Evolutionary conservation across 2,113 vertebrate species (phyloP).

Genomic region (Gymnogyps californianus): DNA sequence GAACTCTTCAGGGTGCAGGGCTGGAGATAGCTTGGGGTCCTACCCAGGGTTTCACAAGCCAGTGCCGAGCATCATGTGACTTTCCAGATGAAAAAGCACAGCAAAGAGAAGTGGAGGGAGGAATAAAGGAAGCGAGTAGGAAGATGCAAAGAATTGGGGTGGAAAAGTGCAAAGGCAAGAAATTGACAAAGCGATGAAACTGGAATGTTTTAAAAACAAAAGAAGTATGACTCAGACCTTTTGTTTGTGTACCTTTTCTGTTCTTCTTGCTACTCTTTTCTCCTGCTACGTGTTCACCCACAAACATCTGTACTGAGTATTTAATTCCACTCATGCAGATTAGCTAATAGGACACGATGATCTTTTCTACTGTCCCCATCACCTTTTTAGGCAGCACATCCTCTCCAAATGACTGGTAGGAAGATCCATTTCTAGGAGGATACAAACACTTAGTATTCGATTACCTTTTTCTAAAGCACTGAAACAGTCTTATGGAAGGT

Average conservation of each 20-base stretch:
- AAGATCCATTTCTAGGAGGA: neutral
- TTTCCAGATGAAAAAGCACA: neutral
- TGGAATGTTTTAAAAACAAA: neutral
- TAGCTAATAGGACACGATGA: neutral
- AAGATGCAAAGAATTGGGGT: neutral
- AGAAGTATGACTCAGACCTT: neutral
- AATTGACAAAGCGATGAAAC: neutral
- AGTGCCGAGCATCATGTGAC: neutral
- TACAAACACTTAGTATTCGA: neutral
- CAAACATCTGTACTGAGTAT: neutral
- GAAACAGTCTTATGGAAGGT: neutral
- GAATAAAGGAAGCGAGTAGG: accelerated
- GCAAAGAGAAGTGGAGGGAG: neutral
- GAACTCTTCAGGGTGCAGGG: neutral
- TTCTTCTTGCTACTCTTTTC: neutral
- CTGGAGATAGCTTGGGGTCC: neutral
- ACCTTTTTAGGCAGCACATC: neutral
- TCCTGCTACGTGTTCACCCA: neutral
- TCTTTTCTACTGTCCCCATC: neutral
- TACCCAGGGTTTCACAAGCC: neutral
- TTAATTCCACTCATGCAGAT: neutral
- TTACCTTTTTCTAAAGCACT: neutral
- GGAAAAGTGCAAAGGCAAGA: neutral
- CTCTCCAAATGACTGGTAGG: neutral
- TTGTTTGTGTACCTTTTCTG: neutral